phyloP scores from a whole-genome alignment of 2,113 vertebrate genomes.

The Willisornis vidua region DNA sequence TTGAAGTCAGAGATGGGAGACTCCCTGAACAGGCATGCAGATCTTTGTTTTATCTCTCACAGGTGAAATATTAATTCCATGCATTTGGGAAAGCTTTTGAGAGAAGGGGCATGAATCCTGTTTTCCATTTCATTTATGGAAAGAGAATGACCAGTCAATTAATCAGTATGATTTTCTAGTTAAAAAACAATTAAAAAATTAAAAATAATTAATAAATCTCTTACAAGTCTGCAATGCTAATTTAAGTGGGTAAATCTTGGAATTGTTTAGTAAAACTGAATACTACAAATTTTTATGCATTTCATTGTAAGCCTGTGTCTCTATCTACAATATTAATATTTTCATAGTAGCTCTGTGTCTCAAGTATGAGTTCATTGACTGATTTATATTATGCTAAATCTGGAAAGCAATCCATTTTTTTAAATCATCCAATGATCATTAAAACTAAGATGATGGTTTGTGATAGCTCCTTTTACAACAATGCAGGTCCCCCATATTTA shows the following conservation, averaged over 20 bases:
- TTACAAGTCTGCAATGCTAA: constrained; percentile 35
- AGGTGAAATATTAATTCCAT: constrained; percentile 45
- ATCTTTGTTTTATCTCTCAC: background rate
- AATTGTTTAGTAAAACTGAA: constrained; percentile 40
- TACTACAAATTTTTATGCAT: background rate
- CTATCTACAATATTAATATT: background rate
- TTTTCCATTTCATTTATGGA: constrained; percentile 50
- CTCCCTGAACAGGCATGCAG: background rate
- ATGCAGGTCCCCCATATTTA: background rate
- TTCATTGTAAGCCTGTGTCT: background rate
- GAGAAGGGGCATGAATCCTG: background rate
- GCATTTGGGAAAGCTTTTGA: constrained; percentile 37
- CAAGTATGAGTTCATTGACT: background rate
- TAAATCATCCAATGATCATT: background rate
- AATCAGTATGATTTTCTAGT: constrained; percentile 49
- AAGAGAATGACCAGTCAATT: constrained; percentile 5
- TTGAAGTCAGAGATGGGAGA: background rate
- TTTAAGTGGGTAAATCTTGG: constrained; percentile 37
- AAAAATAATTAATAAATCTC: constrained; percentile 49
- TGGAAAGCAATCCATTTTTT: background rate
- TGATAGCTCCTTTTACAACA: background rate
- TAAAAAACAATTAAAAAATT: constrained; percentile 1
- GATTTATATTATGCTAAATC: background rate
- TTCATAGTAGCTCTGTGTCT: background rate
- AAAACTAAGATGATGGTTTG: background rate